A percentile compares a stretch with the other conserved stretches of the same genome.
Evolutionary conservation across 1,140 invertebrate species (phyloP).

Genomic region (Ostrea edulis): DNA sequence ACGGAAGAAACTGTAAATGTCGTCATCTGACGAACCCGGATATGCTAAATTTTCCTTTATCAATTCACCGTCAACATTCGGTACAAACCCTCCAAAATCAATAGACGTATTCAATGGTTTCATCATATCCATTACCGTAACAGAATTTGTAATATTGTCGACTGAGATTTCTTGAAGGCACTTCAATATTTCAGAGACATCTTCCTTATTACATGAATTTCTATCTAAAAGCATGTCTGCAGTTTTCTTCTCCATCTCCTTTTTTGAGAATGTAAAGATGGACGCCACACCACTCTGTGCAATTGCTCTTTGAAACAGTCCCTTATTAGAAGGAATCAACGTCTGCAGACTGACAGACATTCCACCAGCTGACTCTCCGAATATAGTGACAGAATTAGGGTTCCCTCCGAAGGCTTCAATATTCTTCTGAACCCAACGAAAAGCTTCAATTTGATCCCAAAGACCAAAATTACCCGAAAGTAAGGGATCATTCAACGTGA

Average conservation of each 20-base stretch:
- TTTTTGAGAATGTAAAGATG: background rate
- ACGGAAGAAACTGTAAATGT: constrained; percentile 40
- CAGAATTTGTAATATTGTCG: background rate
- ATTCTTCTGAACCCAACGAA: constrained; percentile 77
- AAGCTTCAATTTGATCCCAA: constrained; percentile 75
- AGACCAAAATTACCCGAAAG: constrained; percentile 77
- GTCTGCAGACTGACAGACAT: no score
- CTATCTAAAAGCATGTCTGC: background rate
- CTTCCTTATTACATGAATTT: background rate
- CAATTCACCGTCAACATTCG: constrained; percentile 58
- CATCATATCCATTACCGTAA: background rate
- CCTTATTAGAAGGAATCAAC: constrained; percentile 83
- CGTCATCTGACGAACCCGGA: background rate
- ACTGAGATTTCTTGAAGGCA: background rate
- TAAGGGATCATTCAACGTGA: constrained; percentile 52
- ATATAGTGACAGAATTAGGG: no score
- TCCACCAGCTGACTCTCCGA: no score
- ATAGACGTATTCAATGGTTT: background rate
- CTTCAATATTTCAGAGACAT: background rate
- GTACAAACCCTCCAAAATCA: background rate
- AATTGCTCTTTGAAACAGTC: constrained; percentile 87
- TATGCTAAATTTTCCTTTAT: constrained; percentile 46
- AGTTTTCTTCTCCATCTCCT: background rate
- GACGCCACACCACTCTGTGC: background rate
- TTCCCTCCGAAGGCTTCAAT: constrained; percentile 83